A percentile compares a stretch with the other conserved stretches of the same genome.
Evolutionary conservation across 2,797 vertebrate genomes (phyloP).

Genomic region (Sebastes nivosus): DNA sequence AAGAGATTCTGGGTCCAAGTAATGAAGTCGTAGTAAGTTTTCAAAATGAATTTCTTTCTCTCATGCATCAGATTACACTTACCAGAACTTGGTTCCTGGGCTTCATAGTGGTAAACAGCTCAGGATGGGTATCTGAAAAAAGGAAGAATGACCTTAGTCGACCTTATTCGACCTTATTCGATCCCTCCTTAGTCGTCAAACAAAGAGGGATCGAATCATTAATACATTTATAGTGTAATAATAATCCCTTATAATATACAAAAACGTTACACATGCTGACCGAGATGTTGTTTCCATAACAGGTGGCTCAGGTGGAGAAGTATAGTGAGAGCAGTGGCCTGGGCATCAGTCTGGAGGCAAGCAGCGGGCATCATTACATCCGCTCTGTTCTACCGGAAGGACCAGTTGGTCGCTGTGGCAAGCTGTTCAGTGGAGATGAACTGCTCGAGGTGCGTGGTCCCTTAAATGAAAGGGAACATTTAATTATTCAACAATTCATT

Average conservation of each 20-base stretch:
- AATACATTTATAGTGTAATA: not conserved
- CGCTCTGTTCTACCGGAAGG: constrained; percentile 95
- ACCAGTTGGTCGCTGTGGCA: constrained; percentile 91
- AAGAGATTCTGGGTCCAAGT: constrained; percentile 87
- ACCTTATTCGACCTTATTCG: too few relatives aligned
- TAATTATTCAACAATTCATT: not conserved
- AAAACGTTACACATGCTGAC: not conserved
- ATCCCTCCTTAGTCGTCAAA: not conserved
- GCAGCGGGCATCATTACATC: constrained; percentile 93
- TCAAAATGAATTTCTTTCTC: not conserved
- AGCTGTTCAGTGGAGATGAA: constrained; percentile 94
- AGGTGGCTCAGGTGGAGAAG: constrained; percentile 95
- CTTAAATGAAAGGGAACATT: not conserved
- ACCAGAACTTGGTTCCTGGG: not conserved
- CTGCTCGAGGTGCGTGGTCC: constrained; percentile 88
- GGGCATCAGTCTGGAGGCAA: constrained; percentile 95
- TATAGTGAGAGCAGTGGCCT: constrained; percentile 94
- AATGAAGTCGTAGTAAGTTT: constrained; percentile 92
- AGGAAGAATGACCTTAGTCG: not conserved
- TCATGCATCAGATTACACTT: not conserved
- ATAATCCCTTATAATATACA: not conserved
- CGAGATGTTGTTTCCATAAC: constrained; percentile 15
- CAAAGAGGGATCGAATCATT: not conserved
- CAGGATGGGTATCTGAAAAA: not conserved
- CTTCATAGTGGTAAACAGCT: not conserved